Evolutionary conservation across 2,888 invertebrate species (phyloP).

Genomic region (Mythimna vitellina): DNA sequence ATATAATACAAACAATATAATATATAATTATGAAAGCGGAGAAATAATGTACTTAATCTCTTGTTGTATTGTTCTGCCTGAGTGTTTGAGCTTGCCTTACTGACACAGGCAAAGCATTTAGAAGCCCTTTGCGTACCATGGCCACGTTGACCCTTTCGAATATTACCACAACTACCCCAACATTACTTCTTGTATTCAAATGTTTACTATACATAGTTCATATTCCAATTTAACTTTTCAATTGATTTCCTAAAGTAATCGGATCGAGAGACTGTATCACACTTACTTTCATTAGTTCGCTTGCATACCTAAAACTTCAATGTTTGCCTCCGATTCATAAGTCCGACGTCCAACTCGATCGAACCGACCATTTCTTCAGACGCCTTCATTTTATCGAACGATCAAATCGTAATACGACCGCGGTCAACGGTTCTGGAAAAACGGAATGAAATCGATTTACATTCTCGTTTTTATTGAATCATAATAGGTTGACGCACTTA

Average conservation of each 20-base stretch:
- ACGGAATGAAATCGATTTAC: conserved; percentile 4
- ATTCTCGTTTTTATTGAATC: conserved; percentile 5
- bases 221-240: neutral
- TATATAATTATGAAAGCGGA: too few species aligned
- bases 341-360: conserved; percentile 9
- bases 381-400: conserved; percentile 10
- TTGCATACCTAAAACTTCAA: conserved; percentile 19
- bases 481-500: conserved; percentile 7
- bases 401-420: neutral
- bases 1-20: too few species aligned
- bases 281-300: neutral
- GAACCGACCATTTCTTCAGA: conserved; percentile 1
- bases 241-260: conserved; percentile 1
- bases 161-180: too few species aligned
- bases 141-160: too few species aligned
- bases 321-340: conserved; percentile 29
- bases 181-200: too few species aligned
- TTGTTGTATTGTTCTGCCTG: too few species aligned
- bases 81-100: too few species aligned
- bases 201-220: neutral
- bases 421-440: neutral
- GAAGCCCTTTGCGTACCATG: too few species aligned
- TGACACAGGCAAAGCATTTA: too few species aligned
- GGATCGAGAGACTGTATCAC: conserved; percentile 2
- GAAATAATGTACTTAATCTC: too few species aligned